A percentile compares a stretch with the other conserved stretches of the same genome.
phyloP scores from a whole-genome alignment of 2,797 vertebrate genomes.

The Sarcophilus harrisii region DNA sequence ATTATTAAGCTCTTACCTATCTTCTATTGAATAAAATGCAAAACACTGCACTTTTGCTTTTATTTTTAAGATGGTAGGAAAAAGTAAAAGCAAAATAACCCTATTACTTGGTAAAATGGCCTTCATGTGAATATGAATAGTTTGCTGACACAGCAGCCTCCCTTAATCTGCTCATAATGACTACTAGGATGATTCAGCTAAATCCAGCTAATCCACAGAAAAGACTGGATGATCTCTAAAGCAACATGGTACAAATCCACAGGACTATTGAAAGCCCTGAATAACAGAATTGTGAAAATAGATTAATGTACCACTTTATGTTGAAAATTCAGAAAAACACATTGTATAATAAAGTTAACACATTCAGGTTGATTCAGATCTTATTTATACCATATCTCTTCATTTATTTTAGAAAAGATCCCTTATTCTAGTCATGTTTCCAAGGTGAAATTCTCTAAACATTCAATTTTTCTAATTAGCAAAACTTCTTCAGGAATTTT shows the following conservation, averaged over 20 bases:
- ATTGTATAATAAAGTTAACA: conserved; percentile 27
- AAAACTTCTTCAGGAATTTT: background rate
- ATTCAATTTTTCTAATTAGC: background rate
- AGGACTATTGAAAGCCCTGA: conserved; percentile 1
- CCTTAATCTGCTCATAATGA: conserved; percentile 72
- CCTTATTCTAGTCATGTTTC: background rate
- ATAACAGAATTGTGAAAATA: background rate
- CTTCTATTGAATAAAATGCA: conserved; percentile 53
- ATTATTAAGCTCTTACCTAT: conserved; percentile 34
- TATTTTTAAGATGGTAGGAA: conserved; percentile 74
- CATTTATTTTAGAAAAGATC: background rate
- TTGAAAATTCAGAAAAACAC: background rate
- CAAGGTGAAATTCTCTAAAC: background rate
- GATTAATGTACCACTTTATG: background rate
- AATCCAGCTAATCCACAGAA: conserved; percentile 72
- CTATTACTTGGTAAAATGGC: conserved; percentile 51
- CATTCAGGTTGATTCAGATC: background rate
- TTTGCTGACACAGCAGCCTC: conserved; percentile 72
- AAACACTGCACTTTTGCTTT: conserved; percentile 39
- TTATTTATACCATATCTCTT: background rate
- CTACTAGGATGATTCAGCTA: conserved; percentile 75
- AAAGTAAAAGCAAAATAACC: conserved; percentile 40
- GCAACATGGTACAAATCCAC: conserved; percentile 41
- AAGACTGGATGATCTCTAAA: conserved; percentile 40
- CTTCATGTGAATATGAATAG: conserved; percentile 19